Evolutionary conservation across 2,797 vertebrate species (phyloP).

Genomic region (Schizopygopsis pylzovi): DNA sequence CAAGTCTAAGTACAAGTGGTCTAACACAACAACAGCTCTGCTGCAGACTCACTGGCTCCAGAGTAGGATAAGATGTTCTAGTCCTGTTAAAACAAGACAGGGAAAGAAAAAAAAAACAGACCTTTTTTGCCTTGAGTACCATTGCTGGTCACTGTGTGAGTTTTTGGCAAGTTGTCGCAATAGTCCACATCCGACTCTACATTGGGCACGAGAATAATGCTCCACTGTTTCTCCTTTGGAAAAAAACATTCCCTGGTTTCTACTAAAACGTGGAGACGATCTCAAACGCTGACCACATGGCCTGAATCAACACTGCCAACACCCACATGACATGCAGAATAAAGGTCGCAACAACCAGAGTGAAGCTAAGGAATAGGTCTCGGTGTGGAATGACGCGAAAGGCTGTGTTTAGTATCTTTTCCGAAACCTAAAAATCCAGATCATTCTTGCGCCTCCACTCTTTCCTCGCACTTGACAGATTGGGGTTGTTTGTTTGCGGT

Average conservation of each 20-base stretch:
- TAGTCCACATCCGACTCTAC: constrained; percentile 37
- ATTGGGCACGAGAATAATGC: constrained; percentile 44
- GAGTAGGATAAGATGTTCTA: constrained; percentile 61
- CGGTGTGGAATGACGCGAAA: background rate
- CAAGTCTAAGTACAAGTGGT: constrained; percentile 45
- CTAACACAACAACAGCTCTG: constrained; percentile 8
- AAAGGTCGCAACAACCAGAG: background rate
- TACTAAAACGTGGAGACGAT: constrained; percentile 15
- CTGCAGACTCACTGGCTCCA: constrained; percentile 8
- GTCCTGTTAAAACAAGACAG: constrained; percentile 56
- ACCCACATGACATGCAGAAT: background rate
- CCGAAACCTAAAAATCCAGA: constrained; percentile 14
- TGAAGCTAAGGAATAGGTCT: background rate
- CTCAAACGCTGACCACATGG: background rate
- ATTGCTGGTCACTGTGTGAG: background rate
- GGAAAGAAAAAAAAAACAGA: background rate
- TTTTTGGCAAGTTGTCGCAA: background rate
- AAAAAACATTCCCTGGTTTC: constrained; percentile 22
- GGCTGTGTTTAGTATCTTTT: background rate
- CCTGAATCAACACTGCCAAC: background rate
- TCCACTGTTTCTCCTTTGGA: constrained; percentile 39
- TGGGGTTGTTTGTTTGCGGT: constrained; percentile 51
- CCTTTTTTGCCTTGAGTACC: background rate
- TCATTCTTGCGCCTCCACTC: background rate
- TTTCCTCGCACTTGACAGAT: constrained; percentile 56